Conservation (phyloP, 2,888 invertebrate species). For the Cantharis lateralis region DNA sequence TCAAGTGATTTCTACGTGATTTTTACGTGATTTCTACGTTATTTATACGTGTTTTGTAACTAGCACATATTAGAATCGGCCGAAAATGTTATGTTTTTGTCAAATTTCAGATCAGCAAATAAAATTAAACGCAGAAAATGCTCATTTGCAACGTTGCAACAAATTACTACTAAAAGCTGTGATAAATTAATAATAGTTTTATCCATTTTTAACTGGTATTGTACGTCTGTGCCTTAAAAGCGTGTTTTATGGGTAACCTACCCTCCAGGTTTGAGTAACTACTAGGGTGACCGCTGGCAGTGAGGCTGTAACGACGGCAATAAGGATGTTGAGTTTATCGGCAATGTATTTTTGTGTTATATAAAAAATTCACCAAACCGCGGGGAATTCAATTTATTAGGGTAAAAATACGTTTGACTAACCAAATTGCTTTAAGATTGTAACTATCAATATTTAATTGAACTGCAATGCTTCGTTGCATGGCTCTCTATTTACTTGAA, state of each 20-base stretch:
- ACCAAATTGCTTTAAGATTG: background rate
- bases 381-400: background rate
- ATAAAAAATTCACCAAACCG: background rate
- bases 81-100: no score
- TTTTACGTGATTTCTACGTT: no score
- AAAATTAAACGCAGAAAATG: no score
- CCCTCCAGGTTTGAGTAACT: background rate
- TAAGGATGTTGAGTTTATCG: background rate
- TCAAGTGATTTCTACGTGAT: no score
- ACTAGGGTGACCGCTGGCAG: background rate
- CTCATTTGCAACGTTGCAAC: no score
- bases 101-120: no score
- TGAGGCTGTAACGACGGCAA: background rate
- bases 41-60: no score
- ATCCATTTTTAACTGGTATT: no score
- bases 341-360: background rate
- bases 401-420: background rate
- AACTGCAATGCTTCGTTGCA: background rate
- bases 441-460: background rate
- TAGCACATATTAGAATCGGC: no score
- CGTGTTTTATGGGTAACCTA: background rate
- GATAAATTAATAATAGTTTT: no score
- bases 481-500: background rate
- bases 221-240: no score
- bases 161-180: no score